Evolutionary conservation across 1,140 invertebrate genomes (phyloP), one percentile per base, ranked within the genome.

Genomic region (Lasioglossum baleicum): DNA sequence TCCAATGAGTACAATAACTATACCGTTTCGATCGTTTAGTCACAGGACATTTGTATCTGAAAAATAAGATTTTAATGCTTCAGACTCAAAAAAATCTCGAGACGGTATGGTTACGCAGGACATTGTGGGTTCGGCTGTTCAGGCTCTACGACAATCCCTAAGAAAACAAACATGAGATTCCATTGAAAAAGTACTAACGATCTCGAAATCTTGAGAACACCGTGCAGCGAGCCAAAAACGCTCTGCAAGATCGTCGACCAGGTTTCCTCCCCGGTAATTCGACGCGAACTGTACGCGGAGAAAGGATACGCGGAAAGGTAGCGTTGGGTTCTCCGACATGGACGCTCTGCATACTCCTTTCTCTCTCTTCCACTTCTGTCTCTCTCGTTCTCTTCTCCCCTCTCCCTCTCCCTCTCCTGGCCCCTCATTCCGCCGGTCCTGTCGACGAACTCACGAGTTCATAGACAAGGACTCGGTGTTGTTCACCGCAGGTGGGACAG

Each of bases 291-390:
- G 75, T 85, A 84, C 67, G 67, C 65, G 83, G 80, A 77, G 82
- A 87, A 87, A 87, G 83, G 82, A 84, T 84, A 87, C 35, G 72
- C 73, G 75, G 77, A 87, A 84, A 87, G 82, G 81, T 87, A 86
- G 83, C 84, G 83, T 67, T 80, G 58, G 75, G 75, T 71, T 85
- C 75, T 42, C 74, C 22, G 11, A 58, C 72, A 64, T 26, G 26
- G 26, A 26, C 26, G 26, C 26, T 26, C 73, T 73, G 71, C 75
- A 64, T 56, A 71, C 67, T 58, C 66, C 64, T 44, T 74, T 70
- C 74, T 71, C 71, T 31, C 68, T 65, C 63, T 58, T 42, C 44
- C 51, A 42, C 60, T 65, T 35, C 40, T 68, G 40, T 40, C 63
- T 61, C 63, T 53, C 58, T 63, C 69, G 58, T 11, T 56, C 56